Base-by-base conservation (phyloP, 1,140 invertebrate species). In the Dendroctonus ponderosae region DNA sequence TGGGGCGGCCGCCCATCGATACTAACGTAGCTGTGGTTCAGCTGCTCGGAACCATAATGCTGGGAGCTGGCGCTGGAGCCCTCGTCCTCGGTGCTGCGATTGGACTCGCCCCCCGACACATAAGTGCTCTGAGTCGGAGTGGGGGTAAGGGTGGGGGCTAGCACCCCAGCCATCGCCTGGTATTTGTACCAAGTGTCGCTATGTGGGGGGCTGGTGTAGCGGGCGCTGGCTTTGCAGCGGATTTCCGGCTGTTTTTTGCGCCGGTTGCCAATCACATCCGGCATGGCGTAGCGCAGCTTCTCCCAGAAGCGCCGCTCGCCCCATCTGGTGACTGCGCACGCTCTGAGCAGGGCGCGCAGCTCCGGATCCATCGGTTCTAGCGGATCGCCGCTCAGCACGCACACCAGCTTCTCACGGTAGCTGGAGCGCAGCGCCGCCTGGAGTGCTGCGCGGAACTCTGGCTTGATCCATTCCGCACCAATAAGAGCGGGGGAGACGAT, bases 301-400 rank as follows among this genome's bases (percentile, higher is more conserved):
- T 93, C 90, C 92, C 91, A 93, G 82, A 94, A 94, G 73, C 89
- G 85, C 72, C 87, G 89, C 72, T 93, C 91, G 58, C 90, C 90
- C 90, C 91, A 93, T 74, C 89, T 84, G 38, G 94, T 89, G 67
- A 91, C 89, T 44, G 90, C 90, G 82, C 89, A 92, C 63, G 90
- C 91, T 75, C 92, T 90, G 9, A 95, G 82, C 59, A 93, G 86
- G 46, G 91, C 83, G 75, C 91, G 87, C 46, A 95, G 79, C 74
- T 95, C 91, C 9, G 91, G 87, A 76, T 94, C 92, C 50, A 90
- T 85, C 9, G 86, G 82, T 12, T 85, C 83, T 14, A 84, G 70
- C 39, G 84, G 84, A 66, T 88, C 88, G 76, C 83, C 85, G 60
- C 82, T 76, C 54, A 88, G 84, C 9, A 92, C 79, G 8, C 93